phyloP scores from a whole-genome alignment of 2,113 vertebrate genomes.

The Pelobates fuscus region DNA sequence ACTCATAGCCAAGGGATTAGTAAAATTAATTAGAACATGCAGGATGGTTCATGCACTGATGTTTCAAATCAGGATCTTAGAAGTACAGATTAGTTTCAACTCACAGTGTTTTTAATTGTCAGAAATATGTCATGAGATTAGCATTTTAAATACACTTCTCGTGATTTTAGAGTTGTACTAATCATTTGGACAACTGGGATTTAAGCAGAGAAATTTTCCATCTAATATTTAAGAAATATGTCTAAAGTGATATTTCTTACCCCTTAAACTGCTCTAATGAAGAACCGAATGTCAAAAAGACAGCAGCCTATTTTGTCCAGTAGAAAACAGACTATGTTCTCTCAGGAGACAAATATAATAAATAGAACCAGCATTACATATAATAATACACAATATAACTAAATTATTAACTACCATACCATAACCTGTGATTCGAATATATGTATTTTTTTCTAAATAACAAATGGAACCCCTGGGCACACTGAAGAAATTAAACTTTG shows the following conservation, averaged over 20 bases:
- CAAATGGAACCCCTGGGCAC: too few relatives aligned
- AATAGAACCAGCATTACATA: too few relatives aligned
- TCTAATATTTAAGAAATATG: slow-evolving; percentile 1
- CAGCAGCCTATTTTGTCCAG: slow-evolving; percentile 6
- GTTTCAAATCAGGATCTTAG: slow-evolving; percentile 49
- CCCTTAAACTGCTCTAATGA: slow-evolving; percentile 1
- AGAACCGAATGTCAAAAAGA: background rate
- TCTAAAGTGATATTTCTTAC: background rate
- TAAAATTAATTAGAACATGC: slow-evolving; percentile 59
- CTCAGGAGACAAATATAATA: too few relatives aligned
- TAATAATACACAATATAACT: too few relatives aligned
- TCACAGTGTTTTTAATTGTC: slow-evolving; percentile 50
- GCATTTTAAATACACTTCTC: slow-evolving; percentile 46
- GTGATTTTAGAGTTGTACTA: slow-evolving; percentile 29
- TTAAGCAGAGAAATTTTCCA: slow-evolving; percentile 20
- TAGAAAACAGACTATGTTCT: too few relatives aligned
- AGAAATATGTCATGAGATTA: slow-evolving; percentile 56
- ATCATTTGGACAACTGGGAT: slow-evolving; percentile 32
- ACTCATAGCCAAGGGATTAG: slow-evolving; percentile 54
- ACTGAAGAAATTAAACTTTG: too few relatives aligned
- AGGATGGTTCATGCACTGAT: slow-evolving; percentile 51
- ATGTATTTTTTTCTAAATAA: too few relatives aligned
- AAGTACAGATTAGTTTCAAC: slow-evolving; percentile 51
- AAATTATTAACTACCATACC: too few relatives aligned
- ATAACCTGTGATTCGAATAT: too few relatives aligned